phyloP scores from a whole-genome alignment of 2,888 invertebrate genomes.

The Stegana nigrithorax region DNA sequence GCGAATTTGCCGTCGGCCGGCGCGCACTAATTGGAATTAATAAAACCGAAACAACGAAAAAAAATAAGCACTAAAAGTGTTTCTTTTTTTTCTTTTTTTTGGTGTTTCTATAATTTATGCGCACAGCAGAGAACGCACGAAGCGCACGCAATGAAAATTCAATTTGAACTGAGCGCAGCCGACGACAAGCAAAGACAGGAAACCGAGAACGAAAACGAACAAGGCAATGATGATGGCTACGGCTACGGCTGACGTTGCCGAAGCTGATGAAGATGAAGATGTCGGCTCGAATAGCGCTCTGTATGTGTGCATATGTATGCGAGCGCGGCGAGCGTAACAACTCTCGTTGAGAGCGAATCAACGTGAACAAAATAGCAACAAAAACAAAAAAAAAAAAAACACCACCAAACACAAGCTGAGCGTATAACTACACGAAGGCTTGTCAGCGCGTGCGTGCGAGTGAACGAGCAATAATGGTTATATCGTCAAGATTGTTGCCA shows the following conservation, averaged over 20 bases:
- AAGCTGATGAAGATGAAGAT: constrained; percentile 2
- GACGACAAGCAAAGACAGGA: constrained; percentile 54
- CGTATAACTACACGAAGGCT: neutral
- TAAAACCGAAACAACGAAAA: neutral
- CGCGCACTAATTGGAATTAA: neutral
- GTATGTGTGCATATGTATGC: neutral
- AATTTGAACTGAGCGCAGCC: constrained; percentile 64
- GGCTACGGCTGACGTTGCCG: constrained; percentile 33
- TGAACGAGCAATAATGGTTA: no score
- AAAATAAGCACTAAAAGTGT: neutral
- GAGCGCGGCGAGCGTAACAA: neutral
- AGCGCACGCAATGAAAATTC: constrained; percentile 64
- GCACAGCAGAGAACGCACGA: constrained; percentile 51
- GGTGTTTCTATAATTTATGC: neutral
- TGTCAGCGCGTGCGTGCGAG: no score
- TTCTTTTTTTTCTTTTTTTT: neutral
- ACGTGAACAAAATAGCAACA: constrained; percentile 1
- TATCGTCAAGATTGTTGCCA: no score
- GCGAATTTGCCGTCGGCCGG: no score
- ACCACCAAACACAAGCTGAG: constrained; percentile 8
- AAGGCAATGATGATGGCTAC: constrained; percentile 14
- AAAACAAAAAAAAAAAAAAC: constrained; percentile 11
- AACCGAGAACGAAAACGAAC: constrained; percentile 43
- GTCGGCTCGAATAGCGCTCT: neutral
- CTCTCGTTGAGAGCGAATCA: neutral